These are phyloP conservation scores for Drosophila birchii DNA, from an alignment of 2,888 invertebrate genomes.

Conservation along the genomic window DNA sequence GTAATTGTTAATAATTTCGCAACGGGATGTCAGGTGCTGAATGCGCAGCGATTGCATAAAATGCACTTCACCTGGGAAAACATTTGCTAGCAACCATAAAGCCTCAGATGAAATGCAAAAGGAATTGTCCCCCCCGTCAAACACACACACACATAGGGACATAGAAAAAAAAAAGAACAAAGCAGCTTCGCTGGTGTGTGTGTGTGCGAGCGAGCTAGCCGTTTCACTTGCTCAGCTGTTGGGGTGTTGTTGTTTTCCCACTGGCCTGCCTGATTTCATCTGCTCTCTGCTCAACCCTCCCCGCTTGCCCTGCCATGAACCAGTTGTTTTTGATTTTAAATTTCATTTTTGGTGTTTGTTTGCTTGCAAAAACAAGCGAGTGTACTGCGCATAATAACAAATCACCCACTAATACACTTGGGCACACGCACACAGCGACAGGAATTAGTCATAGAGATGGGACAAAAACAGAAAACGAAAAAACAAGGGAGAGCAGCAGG, in stretches of 20 bases:
- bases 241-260: conserved; percentile 57
- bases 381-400: conserved; percentile 53
- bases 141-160: conserved; percentile 12
- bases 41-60: conserved; percentile 6
- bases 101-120: conserved; percentile 17
- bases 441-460: conserved; percentile 65
- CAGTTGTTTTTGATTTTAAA: conserved; percentile 57
- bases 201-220: conserved; percentile 24
- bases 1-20: conserved; percentile 54
- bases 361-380: conserved; percentile 31
- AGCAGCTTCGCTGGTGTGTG: conserved; percentile 20
- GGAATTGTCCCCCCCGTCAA: conserved; percentile 20
- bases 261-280: conserved; percentile 26
- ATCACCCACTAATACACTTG: conserved; percentile 28
- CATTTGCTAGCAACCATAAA: neutral
- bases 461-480: conserved; percentile 5
- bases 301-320: conserved; percentile 17
- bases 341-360: conserved; percentile 53
- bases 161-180: conserved; percentile 15
- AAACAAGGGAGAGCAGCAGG: neutral
- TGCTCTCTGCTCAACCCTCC: conserved; percentile 18
- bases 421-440: conserved; percentile 16
- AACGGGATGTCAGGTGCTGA: conserved; percentile 5
- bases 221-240: conserved; percentile 75
- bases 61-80: conserved; percentile 11